phyloP scores from a whole-genome alignment of 1,140 invertebrate species.

The Trissolcus basalis region DNA sequence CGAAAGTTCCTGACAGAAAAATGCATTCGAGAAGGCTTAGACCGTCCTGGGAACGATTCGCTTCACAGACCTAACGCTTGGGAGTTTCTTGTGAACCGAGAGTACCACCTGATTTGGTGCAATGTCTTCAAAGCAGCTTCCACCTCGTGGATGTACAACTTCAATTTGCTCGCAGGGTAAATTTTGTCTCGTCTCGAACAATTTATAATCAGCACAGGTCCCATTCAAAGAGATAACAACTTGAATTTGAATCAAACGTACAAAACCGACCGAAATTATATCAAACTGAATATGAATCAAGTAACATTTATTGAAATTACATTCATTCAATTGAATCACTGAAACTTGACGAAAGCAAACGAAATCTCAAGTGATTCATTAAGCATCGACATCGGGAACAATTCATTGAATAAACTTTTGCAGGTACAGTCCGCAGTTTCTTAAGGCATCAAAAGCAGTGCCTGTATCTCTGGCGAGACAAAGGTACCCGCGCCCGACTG shows the following conservation, averaged over 20 bases:
- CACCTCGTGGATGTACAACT: slow-evolving; percentile 93
- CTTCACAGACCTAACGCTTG: slow-evolving; percentile 85
- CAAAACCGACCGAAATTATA: no score
- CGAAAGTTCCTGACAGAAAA: slow-evolving; percentile 75
- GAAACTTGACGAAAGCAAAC: no score
- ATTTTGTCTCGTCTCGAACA: no score
- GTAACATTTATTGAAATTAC: no score
- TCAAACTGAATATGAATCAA: no score
- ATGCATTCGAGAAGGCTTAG: slow-evolving; percentile 75
- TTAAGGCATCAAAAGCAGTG: slow-evolving; percentile 85
- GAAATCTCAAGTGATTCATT: no score
- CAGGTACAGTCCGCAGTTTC: slow-evolving; percentile 83
- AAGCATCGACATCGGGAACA: no score
- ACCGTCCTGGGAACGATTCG: slow-evolving; percentile 79
- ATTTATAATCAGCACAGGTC: no score
- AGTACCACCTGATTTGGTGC: slow-evolving; percentile 89
- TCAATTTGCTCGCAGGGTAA: slow-evolving; percentile 87
- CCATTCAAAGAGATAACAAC: no score
- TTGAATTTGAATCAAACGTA: no score
- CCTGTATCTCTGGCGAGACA: slow-evolving; percentile 85
- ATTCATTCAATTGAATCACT: no score
- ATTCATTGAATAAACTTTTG: slow-evolving; percentile 13
- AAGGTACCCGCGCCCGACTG: slow-evolving; percentile 84
- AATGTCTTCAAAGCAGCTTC: slow-evolving; percentile 92
- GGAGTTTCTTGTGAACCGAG: slow-evolving; percentile 88